A percentile compares a stretch with the other conserved stretches of the same genome.
phyloP scores from a whole-genome alignment of 2,888 invertebrate species.

The Trissolcus japonicus region DNA sequence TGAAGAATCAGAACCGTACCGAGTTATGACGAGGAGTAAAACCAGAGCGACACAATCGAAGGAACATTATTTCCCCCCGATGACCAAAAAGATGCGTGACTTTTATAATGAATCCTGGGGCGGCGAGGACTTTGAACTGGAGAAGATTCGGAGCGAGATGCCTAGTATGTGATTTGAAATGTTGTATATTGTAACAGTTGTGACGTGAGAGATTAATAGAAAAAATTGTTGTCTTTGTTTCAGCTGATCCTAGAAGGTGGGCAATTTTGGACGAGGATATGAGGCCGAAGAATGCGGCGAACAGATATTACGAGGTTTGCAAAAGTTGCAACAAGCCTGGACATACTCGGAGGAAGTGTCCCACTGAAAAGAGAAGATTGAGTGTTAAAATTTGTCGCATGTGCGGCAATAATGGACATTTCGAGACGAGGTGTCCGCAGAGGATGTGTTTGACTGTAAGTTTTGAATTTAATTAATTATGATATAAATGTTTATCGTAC shows the following conservation, averaged over 20 bases:
- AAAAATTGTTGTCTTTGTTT: conserved; percentile 3
- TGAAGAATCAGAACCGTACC: background rate
- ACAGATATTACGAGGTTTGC: conserved; percentile 75
- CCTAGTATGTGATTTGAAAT: conserved; percentile 78
- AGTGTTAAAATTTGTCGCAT: conserved; percentile 78
- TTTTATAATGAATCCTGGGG: conserved; percentile 83
- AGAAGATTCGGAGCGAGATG: conserved; percentile 80
- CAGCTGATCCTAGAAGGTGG: conserved; percentile 70
- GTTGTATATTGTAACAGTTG: background rate
- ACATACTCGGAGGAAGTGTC: conserved; percentile 80
- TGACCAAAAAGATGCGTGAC: conserved; percentile 78
- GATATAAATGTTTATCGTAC: too few species aligned
- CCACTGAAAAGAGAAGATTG: conserved; percentile 76
- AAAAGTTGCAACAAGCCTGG: conserved; percentile 82
- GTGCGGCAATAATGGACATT: conserved; percentile 83
- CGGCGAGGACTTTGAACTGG: conserved; percentile 80
- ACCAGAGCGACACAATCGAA: background rate
- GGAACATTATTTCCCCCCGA: conserved; percentile 63
- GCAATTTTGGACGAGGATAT: conserved; percentile 68
- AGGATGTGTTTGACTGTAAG: conserved; percentile 84
- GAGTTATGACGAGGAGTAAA: background rate
- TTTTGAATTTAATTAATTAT: too few species aligned
- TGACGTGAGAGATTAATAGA: background rate
- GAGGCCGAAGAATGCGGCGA: conserved; percentile 37
- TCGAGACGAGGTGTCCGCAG: conserved; percentile 82